These are phyloP conservation scores for Melinaea marsaeus DNA, from an alignment of 2,888 invertebrate genomes.

Conservation along the genomic window DNA sequence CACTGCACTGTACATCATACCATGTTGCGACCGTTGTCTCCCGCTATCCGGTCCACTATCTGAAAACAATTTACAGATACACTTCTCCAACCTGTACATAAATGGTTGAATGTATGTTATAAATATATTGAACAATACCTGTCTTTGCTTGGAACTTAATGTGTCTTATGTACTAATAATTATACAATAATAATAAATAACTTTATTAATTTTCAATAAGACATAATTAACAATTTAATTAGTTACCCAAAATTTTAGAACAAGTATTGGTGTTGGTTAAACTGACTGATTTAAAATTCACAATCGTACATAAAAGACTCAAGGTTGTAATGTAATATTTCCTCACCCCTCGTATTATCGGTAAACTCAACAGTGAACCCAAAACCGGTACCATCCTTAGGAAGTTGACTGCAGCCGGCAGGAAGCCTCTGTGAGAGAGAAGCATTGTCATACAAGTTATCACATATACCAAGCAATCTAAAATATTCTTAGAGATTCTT, in stretches of 20 bases:
- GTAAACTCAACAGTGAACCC: conserved; percentile 92
- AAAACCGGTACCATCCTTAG: conserved; percentile 94
- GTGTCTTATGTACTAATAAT: too few species aligned
- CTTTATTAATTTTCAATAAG: too few species aligned
- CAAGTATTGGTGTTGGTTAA: too few species aligned
- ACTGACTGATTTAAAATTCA: too few species aligned
- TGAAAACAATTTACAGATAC: conserved; percentile 58
- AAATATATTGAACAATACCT: too few species aligned
- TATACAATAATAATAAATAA: too few species aligned
- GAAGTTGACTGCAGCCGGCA: conserved; percentile 97
- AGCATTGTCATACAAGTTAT: neutral
- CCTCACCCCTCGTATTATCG: conserved; percentile 87
- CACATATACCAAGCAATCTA: too few species aligned
- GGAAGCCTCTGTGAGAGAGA: conserved; percentile 87
- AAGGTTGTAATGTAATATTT: neutral
- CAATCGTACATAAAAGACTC: neutral
- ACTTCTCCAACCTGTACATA: neutral
- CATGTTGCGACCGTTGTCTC: conserved; percentile 89
- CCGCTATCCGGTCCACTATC: conserved; percentile 88
- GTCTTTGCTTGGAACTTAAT: too few species aligned
- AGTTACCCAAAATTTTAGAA: too few species aligned
- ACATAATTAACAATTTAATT: too few species aligned
- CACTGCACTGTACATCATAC: conserved; percentile 77
- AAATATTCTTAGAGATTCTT: too few species aligned
- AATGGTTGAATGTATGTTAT: too few species aligned